Evolutionary conservation across 2,113 vertebrate genomes (phyloP).

Genomic region (Fregetta grallaria): DNA sequence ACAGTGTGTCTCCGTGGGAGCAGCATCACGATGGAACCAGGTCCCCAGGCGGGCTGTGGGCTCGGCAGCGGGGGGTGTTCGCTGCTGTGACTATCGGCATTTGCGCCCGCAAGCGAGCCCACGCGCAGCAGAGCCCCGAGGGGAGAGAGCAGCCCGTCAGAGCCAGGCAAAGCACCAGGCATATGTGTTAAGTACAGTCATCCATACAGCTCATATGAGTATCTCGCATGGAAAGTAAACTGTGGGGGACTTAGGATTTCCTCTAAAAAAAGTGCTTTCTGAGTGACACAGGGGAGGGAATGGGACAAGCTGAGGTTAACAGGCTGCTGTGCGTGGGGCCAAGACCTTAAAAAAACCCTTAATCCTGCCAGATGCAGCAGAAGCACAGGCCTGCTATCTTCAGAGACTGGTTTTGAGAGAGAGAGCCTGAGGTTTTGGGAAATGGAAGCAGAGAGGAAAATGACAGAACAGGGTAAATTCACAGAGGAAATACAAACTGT

Average conservation of each 20-base stretch:
- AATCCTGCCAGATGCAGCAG: not conserved
- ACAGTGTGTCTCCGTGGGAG: not conserved
- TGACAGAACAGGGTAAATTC: not conserved
- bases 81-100: not conserved
- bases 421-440: not conserved
- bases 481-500: not conserved
- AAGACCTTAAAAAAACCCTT: not conserved
- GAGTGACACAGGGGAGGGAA: not conserved
- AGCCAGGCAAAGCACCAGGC: not conserved
- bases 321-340: not conserved
- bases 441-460: not conserved
- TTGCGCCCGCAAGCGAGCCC: not conserved
- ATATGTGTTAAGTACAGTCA: not conserved
- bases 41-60: not conserved
- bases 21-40: fast-evolving
- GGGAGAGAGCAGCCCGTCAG: not conserved
- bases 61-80: not conserved
- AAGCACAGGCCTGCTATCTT: not conserved
- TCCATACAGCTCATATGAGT: not conserved
- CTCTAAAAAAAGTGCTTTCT: not conserved
- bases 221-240: not conserved
- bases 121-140: fast-evolving
- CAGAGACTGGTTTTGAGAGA: not conserved
- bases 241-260: not conserved
- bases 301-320: not conserved